Evolutionary conservation across 1,140 invertebrate genomes (phyloP).

Genomic region (Plectrocnemia conspersa): DNA sequence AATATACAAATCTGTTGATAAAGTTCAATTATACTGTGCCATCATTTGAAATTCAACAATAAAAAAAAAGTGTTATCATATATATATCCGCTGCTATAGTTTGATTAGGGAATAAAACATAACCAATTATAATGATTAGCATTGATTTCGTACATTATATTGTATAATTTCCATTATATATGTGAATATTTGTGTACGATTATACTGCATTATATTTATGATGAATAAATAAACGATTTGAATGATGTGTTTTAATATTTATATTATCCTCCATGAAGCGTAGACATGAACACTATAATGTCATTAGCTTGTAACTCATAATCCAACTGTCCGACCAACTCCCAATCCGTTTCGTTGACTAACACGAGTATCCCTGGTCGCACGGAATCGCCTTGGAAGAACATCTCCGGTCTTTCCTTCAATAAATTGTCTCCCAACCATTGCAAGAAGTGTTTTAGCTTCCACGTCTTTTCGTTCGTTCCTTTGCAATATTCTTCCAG

Average conservation of each 20-base stretch:
- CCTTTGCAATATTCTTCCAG: slow-evolving; percentile 38
- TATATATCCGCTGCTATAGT: too few species aligned
- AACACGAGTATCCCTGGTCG: slow-evolving; percentile 88
- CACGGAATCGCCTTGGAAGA: slow-evolving; percentile 73
- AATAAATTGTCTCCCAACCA: slow-evolving; percentile 85
- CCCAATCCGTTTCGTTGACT: slow-evolving; percentile 92
- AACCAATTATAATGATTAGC: too few species aligned
- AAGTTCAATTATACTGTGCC: too few species aligned
- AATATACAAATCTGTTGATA: too few species aligned
- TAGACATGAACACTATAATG: slow-evolving; percentile 56
- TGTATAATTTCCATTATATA: too few species aligned
- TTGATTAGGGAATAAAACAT: too few species aligned
- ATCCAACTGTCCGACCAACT: slow-evolving; percentile 62
- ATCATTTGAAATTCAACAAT: too few species aligned
- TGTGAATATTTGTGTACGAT: too few species aligned
- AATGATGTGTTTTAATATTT: slow-evolving; percentile 1
- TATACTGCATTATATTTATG: too few species aligned
- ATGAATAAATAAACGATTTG: neutral
- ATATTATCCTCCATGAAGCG: slow-evolving; percentile 55
- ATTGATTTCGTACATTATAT: too few species aligned
- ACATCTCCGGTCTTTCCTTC: slow-evolving; percentile 82
- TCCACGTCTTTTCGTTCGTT: slow-evolving; percentile 6
- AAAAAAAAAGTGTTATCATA: too few species aligned
- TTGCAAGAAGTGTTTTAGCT: slow-evolving; percentile 52
- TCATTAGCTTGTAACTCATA: slow-evolving; percentile 53